phyloP scores from a whole-genome alignment of 2,888 invertebrate genomes.

The Cepaea hortensis region DNA sequence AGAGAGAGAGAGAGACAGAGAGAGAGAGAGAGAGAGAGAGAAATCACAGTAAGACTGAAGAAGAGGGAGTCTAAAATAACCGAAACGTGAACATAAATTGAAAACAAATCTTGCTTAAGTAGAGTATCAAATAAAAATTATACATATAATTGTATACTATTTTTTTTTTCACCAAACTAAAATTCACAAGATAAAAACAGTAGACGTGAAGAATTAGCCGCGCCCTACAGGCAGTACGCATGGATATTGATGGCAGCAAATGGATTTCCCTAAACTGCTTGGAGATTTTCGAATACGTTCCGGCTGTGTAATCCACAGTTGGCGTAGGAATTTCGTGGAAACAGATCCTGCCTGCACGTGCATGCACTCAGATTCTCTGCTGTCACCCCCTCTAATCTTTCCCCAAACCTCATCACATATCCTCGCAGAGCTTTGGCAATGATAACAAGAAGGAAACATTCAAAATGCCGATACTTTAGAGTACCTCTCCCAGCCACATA shows the following conservation, averaged over 20 bases:
- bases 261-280: not conserved
- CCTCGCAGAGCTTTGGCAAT: not conserved
- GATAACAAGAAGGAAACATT: not conserved
- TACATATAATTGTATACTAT: too few relatives aligned
- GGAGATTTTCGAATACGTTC: constrained; percentile 15
- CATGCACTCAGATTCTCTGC: constrained; percentile 35
- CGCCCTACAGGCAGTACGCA: not conserved
- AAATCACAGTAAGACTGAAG: too few relatives aligned
- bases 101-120: too few relatives aligned
- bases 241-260: constrained; percentile 26
- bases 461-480: too few relatives aligned
- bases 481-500: too few relatives aligned
- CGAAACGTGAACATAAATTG: too few relatives aligned
- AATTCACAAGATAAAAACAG: not conserved
- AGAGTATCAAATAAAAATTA: too few relatives aligned
- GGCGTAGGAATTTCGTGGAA: constrained; percentile 34
- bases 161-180: not conserved
- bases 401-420: constrained; percentile 3
- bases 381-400: constrained; percentile 34
- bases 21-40: too few relatives aligned
- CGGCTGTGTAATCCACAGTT: constrained; percentile 31
- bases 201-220: not conserved
- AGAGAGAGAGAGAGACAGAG: too few relatives aligned
- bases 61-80: too few relatives aligned
- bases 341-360: constrained; percentile 38